Percentiles rank a stretch among this genome's conserved stretches.
phyloP scores from a whole-genome alignment of 2,888 invertebrate species.

The Drosophila anomelani region DNA sequence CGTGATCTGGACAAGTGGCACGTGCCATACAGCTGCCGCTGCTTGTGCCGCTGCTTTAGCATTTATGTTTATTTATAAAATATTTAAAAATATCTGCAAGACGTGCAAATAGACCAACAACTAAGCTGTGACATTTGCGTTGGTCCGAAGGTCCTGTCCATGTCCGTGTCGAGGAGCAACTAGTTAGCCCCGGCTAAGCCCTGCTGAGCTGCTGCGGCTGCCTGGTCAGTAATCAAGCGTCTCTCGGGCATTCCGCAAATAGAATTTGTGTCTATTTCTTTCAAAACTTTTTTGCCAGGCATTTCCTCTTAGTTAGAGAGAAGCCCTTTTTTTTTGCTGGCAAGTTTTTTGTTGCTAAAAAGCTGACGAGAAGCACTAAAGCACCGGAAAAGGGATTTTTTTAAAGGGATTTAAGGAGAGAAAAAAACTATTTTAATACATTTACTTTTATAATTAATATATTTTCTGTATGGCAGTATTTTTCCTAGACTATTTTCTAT shows the following conservation, averaged over 20 bases:
- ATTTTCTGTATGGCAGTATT: accelerated
- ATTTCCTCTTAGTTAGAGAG: neutral
- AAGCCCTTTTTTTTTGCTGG: neutral
- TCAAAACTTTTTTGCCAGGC: slow-evolving; percentile 12
- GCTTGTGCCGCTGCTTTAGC: slow-evolving; percentile 49
- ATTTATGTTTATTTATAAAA: slow-evolving; percentile 74
- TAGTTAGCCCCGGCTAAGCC: slow-evolving; percentile 17
- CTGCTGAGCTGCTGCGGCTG: slow-evolving; percentile 21
- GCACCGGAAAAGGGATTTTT: neutral
- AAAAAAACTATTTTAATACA: neutral
- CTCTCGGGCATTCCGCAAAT: slow-evolving; percentile 6
- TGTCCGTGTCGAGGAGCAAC: neutral
- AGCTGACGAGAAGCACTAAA: neutral
- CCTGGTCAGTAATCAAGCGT: slow-evolving; percentile 29
- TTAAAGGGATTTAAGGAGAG: no score
- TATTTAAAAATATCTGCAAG: slow-evolving; percentile 73
- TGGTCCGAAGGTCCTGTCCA: slow-evolving; percentile 5
- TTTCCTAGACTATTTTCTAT: no score
- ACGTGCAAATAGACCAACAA: slow-evolving; percentile 66
- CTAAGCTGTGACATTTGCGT: slow-evolving; percentile 57
- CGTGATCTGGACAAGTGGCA: slow-evolving; percentile 57
- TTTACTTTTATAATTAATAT: neutral
- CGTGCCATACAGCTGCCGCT: slow-evolving; percentile 40
- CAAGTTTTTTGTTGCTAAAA: neutral
- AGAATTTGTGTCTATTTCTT: slow-evolving; percentile 10